phyloP scores from a whole-genome alignment of 2,888 invertebrate species.

The Alentia gelatinosa region DNA sequence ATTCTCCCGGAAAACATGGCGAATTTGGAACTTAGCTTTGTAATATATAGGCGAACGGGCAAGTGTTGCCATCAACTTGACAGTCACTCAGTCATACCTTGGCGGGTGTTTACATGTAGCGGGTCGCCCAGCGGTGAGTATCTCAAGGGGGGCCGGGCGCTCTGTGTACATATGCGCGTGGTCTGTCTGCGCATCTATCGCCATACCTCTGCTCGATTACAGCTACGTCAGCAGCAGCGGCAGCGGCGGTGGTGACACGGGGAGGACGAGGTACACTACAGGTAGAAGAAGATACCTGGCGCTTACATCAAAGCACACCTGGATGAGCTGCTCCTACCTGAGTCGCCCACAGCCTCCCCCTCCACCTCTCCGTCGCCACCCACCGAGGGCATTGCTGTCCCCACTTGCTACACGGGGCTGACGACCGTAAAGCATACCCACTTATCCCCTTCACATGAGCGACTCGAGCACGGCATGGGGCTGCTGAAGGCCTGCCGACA shows the following conservation, averaged over 20 bases:
- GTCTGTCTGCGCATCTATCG: background rate
- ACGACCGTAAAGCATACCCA: background rate
- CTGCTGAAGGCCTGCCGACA: too few species aligned
- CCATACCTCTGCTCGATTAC: background rate
- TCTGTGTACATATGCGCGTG: too few species aligned
- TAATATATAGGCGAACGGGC: too few species aligned
- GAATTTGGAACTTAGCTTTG: too few species aligned
- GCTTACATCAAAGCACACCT: conserved; percentile 40
- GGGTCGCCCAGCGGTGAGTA: too few species aligned
- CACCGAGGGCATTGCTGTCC: background rate
- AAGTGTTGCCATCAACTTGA: too few species aligned
- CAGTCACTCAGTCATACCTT: too few species aligned
- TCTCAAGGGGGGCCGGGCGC: too few species aligned
- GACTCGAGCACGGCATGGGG: too few species aligned
- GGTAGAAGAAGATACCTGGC: conserved; percentile 40
- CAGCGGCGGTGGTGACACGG: background rate
- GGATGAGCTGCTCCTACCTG: conserved; percentile 34
- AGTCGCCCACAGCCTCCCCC: background rate
- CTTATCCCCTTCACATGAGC: too few species aligned
- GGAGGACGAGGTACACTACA: background rate
- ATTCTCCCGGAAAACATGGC: too few species aligned
- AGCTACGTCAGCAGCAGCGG: background rate
- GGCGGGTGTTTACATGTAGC: too few species aligned
- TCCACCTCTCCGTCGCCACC: background rate
- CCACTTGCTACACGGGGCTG: background rate